Conservation (phyloP, 2,797 vertebrate species). For the Hemibagrus guttatus region DNA sequence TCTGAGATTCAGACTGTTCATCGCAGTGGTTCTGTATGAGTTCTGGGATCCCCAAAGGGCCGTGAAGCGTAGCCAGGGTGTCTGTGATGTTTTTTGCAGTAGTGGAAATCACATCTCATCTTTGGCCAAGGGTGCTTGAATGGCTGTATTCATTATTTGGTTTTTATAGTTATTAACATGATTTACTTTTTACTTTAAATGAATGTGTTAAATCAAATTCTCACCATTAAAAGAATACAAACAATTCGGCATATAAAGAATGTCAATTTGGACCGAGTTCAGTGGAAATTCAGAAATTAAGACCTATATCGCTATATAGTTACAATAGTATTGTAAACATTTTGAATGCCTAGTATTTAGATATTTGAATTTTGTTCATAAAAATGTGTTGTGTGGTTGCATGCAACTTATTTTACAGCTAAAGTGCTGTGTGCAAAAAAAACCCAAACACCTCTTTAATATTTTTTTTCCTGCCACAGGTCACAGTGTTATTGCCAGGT, state of each 20-base stretch:
- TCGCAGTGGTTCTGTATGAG: neutral
- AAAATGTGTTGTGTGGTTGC: neutral
- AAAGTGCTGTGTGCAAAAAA: neutral
- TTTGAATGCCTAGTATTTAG: neutral
- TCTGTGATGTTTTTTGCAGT: neutral
- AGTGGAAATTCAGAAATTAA: neutral
- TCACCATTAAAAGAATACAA: neutral
- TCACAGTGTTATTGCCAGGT: constrained; percentile 87
- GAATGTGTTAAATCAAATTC: neutral
- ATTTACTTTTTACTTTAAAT: neutral
- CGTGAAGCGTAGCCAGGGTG: neutral
- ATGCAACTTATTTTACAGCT: neutral
- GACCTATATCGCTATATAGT: neutral
- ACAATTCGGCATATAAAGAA: neutral
- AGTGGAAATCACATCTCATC: neutral
- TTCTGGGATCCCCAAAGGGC: neutral
- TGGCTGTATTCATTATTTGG: neutral
- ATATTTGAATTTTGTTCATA: neutral
- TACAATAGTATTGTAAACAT: neutral
- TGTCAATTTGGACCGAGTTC: neutral
- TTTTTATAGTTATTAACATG: neutral
- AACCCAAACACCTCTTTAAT: neutral
- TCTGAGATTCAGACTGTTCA: neutral
- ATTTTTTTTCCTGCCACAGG: constrained; percentile 63
- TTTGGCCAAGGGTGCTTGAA: neutral